These are phyloP conservation scores for Uria aalge DNA, from an alignment of 2,113 vertebrate species.

Conservation along the genomic window DNA sequence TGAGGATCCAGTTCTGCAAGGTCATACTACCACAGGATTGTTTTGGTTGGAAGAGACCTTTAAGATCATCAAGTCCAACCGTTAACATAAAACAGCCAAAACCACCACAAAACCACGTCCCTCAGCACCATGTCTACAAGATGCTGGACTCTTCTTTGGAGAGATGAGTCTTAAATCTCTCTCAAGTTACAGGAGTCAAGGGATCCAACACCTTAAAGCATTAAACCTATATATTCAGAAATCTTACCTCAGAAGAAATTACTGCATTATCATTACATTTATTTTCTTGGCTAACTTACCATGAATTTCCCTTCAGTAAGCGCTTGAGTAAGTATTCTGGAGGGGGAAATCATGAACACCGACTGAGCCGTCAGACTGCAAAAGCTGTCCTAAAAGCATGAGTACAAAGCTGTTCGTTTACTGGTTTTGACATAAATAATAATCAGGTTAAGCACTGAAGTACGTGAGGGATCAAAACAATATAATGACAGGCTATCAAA, in stretches of 20 bases:
- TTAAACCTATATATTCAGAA: neutral
- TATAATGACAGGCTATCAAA: slow-evolving; percentile 8
- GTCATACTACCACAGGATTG: too few species aligned
- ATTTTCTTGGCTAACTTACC: neutral
- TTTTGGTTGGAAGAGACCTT: neutral
- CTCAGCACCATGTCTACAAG: neutral
- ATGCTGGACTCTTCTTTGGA: neutral
- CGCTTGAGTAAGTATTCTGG: neutral
- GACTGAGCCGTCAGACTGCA: neutral
- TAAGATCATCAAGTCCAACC: neutral
- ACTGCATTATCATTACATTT: neutral
- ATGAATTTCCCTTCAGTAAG: neutral
- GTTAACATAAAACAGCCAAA: neutral
- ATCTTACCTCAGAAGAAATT: neutral
- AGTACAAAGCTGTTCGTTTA: neutral
- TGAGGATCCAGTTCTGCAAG: neutral
- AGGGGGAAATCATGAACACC: neutral
- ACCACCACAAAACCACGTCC: neutral
- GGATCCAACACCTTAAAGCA: neutral
- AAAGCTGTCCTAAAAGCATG: neutral
- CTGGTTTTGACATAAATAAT: slow-evolving; percentile 8
- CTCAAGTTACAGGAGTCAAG: neutral
- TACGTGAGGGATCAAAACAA: neutral
- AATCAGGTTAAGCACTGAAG: neutral
- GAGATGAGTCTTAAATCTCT: neutral